phyloP scores from a whole-genome alignment of 1,140 invertebrate genomes.

The Drosophila sproati region DNA sequence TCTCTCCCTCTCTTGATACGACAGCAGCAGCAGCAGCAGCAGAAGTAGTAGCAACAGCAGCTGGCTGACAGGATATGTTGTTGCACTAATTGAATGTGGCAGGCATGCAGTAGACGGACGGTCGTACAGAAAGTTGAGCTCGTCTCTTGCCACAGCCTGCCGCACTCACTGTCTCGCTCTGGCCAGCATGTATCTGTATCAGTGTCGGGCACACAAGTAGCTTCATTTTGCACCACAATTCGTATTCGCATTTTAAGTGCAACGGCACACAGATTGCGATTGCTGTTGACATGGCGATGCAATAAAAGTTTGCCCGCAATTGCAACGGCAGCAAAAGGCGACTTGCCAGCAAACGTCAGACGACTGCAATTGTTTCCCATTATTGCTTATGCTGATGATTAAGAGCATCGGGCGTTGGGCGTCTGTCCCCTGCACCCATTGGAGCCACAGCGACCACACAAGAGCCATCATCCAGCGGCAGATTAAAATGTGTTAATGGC shows the following conservation, averaged over 20 bases:
- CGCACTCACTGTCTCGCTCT: conserved; percentile 45
- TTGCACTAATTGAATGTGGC: conserved; percentile 83
- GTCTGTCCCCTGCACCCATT: neutral
- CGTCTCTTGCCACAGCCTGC: conserved; percentile 43
- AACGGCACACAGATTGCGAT: conserved; percentile 67
- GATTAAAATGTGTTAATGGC: conserved; percentile 83
- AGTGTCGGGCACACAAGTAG: conserved; percentile 74
- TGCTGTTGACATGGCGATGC: conserved; percentile 82
- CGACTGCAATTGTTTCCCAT: conserved; percentile 79
- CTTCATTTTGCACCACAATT: conserved; percentile 80
- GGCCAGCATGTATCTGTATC: conserved; percentile 34
- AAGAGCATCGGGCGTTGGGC: conserved; percentile 50
- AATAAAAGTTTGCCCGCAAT: conserved; percentile 78
- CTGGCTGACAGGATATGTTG: conserved; percentile 79
- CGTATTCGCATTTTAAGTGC: conserved; percentile 78
- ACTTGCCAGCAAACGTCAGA: conserved; percentile 50
- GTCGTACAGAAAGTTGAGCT: conserved; percentile 37
- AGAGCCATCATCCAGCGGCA: conserved; percentile 73
- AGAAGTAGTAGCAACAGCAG: conserved; percentile 44
- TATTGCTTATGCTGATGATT: conserved; percentile 81
- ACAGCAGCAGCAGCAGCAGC: conserved; percentile 11
- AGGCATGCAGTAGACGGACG: conserved; percentile 52
- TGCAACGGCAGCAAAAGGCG: conserved; percentile 65
- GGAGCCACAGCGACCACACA: conserved; percentile 58
- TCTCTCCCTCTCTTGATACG: neutral